Conservation (phyloP, 2,113 vertebrate species). For the Grammomys surdaster region DNA sequence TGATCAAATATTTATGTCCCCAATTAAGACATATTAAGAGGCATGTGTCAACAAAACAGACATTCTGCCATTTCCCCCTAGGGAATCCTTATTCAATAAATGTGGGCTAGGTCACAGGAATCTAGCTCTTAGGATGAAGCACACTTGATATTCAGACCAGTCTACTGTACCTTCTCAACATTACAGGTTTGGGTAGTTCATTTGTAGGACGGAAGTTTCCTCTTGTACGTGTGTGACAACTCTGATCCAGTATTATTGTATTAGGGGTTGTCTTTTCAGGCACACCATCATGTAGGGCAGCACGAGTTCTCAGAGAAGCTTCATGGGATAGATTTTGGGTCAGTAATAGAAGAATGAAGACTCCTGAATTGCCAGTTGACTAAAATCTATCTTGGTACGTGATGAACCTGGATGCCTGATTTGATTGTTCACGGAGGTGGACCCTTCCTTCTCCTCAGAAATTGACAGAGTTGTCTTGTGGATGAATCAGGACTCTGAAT, state of each 20-base stretch:
- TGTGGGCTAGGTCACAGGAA: neutral
- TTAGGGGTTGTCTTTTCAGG: neutral
- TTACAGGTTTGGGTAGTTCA: neutral
- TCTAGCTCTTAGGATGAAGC: neutral
- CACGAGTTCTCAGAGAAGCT: neutral
- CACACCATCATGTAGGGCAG: neutral
- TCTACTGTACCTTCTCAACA: neutral
- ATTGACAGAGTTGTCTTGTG: neutral
- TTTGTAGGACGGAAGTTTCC: neutral
- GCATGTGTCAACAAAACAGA: neutral
- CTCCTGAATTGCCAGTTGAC: neutral
- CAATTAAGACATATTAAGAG: neutral
- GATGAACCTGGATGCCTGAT: neutral
- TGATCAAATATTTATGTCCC: constrained; percentile 34
- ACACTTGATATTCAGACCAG: neutral
- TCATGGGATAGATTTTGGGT: neutral
- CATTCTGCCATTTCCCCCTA: neutral
- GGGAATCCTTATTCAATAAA: neutral
- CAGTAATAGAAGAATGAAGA: neutral
- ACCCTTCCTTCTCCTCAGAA: neutral
- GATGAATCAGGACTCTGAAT: neutral
- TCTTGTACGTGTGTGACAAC: neutral
- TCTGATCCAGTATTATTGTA: constrained; percentile 8
- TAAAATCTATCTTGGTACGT: neutral
- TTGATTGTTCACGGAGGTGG: neutral